Conservation (phyloP, 2,888 invertebrate genomes). For the Itoplectis maculator region DNA sequence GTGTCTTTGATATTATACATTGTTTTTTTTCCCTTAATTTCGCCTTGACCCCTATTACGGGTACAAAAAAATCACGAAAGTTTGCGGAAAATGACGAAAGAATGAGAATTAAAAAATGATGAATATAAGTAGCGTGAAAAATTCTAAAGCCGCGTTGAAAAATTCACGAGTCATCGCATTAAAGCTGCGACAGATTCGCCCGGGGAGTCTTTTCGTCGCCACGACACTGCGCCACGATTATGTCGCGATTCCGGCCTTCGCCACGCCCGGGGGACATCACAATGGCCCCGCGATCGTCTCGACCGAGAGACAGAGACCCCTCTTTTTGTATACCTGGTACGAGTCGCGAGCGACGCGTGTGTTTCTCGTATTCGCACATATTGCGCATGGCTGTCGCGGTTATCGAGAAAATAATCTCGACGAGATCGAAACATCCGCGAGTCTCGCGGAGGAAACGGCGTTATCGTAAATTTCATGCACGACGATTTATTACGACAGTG, state of each 20-base stretch:
- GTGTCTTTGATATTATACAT: conserved; percentile 31
- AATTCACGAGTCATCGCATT: conserved; percentile 80
- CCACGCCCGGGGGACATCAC: conserved; percentile 74
- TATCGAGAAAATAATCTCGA: conserved; percentile 35
- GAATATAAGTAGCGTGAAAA: conserved; percentile 75
- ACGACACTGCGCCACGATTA: no score
- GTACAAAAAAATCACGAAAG: no score
- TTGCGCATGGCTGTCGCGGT: conserved; percentile 49
- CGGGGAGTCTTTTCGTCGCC: conserved; percentile 81
- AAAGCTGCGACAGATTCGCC: conserved; percentile 78
- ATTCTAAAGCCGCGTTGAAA: no score
- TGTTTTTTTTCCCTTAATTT: neutral
- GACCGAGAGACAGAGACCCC: conserved; percentile 20
- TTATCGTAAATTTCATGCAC: neutral
- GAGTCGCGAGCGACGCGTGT: conserved; percentile 61
- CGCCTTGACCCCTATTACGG: no score
- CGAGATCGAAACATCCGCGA: neutral
- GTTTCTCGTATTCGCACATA: conserved; percentile 55
- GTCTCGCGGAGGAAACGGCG: neutral
- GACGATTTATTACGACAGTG: neutral
- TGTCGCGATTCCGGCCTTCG: conserved; percentile 78
- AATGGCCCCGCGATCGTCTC: conserved; percentile 65
- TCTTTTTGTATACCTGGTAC: conserved; percentile 66
- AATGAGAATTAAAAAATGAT: neutral
- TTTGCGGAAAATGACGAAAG: no score